phyloP scores from a whole-genome alignment of 1,140 invertebrate species.

The Anagrus nilaparvatae region DNA sequence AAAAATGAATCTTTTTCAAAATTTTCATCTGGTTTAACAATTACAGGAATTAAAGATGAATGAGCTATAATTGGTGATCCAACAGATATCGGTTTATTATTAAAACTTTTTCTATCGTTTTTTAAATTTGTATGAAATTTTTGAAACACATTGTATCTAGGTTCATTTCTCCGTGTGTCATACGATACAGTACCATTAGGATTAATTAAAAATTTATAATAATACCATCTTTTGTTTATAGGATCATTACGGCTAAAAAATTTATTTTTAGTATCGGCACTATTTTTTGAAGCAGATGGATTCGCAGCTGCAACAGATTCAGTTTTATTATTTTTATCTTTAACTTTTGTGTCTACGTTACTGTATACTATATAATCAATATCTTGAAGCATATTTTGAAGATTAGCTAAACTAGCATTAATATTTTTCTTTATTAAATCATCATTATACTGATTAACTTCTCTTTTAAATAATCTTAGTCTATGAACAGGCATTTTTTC shows the following conservation, averaged over 20 bases:
- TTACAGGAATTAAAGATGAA: conserved; percentile 11
- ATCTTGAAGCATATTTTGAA: no score
- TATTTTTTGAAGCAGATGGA: not conserved
- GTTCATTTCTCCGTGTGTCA: conserved; percentile 24
- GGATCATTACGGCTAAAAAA: conserved; percentile 19
- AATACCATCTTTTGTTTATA: conserved; percentile 5
- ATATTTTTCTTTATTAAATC: not conserved
- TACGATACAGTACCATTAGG: conserved; percentile 4
- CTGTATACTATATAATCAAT: not conserved
- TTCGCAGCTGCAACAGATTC: not conserved
- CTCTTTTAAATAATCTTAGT: conserved; percentile 5
- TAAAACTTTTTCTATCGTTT: no score
- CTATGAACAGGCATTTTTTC: not conserved
- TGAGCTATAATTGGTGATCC: not conserved
- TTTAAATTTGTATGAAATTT: no score
- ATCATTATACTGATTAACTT: not conserved
- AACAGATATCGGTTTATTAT: no score
- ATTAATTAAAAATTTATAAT: conserved; percentile 21
- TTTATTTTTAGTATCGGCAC: conserved; percentile 10
- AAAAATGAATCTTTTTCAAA: not conserved
- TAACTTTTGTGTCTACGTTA: not conserved
- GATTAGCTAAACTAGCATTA: not conserved
- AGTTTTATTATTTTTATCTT: not conserved
- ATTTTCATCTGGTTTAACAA: conserved; percentile 7
- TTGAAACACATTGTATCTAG: conserved; percentile 21